Base-by-base conservation (phyloP, 2,113 vertebrate genomes). In the Cryptomyrus ogoouensis region DNA sequence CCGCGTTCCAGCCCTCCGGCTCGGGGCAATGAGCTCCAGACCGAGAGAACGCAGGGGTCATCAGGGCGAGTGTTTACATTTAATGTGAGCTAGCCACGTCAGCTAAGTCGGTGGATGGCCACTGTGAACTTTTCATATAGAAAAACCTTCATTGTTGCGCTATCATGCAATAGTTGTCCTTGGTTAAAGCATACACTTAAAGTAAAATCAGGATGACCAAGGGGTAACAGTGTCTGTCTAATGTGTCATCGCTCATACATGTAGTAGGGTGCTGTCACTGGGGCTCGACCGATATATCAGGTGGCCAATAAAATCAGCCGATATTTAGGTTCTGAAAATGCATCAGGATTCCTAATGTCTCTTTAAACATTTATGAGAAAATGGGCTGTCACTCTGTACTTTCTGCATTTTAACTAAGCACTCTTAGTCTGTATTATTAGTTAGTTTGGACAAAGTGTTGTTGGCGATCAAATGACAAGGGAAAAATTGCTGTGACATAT, bases 1-100 rank as follows among this genome's bases (percentile, higher is more conserved):
- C 21, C 9, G 4, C 19, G 42, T 84, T 19, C 17, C 83, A n/a
- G 42, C 93, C 86, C 39, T 31, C 49, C 89, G 92, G 91, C 93
- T 94, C 94, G 92, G 93, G 94, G 94, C 94, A 95, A 94, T 95
- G 94, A 95, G 90, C 93, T 95, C 95, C 94, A 95, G 94, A 92
- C 93, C 92, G 92, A 92, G 93, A 92, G 88, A 19, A 83, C 89
- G 90, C 90, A 89, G 85, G 90, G 91, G 91, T 90, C 70, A 56
- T 13, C 74, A 88, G 88, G 10, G 46, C 62, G 1, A 10, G 3
- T 2, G 39, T 27, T 62, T n/a, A 88, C 62, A 21, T 46, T 15
- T 24, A 74, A 70, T 70, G 62, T 27, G 66, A 70, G 39, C 19
- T 27, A 50, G 53, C 62, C 35, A 74, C 31, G 10, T 35, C 2